Conservation (phyloP, 2,113 vertebrate genomes). For the Sclerurus mexicanus region DNA sequence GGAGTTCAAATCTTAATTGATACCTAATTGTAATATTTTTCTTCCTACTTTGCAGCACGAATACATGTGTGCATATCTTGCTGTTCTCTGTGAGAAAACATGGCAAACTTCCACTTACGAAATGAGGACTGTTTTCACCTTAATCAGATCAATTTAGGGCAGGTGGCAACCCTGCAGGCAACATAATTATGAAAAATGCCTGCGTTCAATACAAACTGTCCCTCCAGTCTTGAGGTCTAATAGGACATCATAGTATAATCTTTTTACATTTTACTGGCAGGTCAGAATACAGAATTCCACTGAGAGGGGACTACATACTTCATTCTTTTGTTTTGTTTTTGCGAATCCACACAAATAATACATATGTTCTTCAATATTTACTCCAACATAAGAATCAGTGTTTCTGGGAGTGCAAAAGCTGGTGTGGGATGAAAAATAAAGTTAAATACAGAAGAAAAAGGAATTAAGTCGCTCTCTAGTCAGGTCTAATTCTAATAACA, state of each 20-base stretch:
- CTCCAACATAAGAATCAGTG: not conserved
- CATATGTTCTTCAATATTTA: not conserved
- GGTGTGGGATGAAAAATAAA: not conserved
- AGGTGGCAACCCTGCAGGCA: slow-evolving; percentile 77
- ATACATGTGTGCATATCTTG: not conserved
- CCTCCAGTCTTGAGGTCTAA: slow-evolving; percentile 52
- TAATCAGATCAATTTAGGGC: slow-evolving; percentile 77
- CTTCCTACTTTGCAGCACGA: not conserved
- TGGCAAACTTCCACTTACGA: slow-evolving; percentile 45
- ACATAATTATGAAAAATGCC: slow-evolving; percentile 74
- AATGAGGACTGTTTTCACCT: slow-evolving; percentile 68
- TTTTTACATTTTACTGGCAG: slow-evolving; percentile 25
- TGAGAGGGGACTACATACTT: not conserved
- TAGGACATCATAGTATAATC: slow-evolving; percentile 38
- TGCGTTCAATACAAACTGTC: slow-evolving; percentile 49
- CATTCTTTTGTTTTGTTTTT: not conserved
- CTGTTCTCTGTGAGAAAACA: not conserved
- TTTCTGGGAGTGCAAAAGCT: not conserved
- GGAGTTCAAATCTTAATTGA: not conserved
- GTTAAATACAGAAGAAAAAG: slow-evolving; percentile 14
- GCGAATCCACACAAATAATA: slow-evolving; percentile 15
- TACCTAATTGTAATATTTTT: not conserved
- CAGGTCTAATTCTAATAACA: not conserved
- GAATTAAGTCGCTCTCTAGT: not conserved
- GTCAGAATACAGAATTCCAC: not conserved